Conservation (phyloP, 2,888 invertebrate species). For the Philopedon plagiatum region DNA sequence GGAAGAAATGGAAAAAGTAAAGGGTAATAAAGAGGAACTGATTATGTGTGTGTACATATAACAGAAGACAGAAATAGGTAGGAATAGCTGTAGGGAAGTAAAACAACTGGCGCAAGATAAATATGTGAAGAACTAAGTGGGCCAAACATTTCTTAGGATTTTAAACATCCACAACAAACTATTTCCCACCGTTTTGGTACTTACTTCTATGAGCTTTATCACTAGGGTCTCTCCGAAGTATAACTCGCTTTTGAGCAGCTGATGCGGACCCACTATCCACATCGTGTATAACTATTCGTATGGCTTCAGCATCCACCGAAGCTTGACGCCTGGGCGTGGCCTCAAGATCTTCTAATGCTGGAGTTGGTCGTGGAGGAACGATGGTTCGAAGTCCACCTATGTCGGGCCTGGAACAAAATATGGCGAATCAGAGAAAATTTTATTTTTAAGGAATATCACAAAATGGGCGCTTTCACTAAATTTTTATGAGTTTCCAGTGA, state of each 20-base stretch:
- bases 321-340: constrained; percentile 82
- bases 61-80: no score
- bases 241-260: constrained; percentile 80
- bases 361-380: constrained; percentile 73
- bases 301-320: constrained; percentile 92
- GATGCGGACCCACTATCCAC: constrained; percentile 82
- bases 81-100: no score
- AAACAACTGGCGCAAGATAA: no score
- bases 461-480: no score
- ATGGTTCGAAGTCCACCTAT: constrained; percentile 69
- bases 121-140: no score
- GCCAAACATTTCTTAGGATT: no score
- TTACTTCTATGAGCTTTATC: constrained; percentile 91
- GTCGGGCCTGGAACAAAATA: constrained; percentile 76
- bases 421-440: background rate
- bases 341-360: constrained; percentile 76
- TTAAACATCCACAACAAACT: no score
- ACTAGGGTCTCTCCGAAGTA: constrained; percentile 82
- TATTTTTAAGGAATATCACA: no score
- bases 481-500: no score
- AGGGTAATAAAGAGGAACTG: no score
- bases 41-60: no score
- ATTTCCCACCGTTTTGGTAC: constrained; percentile 60
- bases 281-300: constrained; percentile 93
- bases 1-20: no score